phyloP scores from a whole-genome alignment of 2,113 vertebrate genomes.

The Gracilinanus agilis region DNA sequence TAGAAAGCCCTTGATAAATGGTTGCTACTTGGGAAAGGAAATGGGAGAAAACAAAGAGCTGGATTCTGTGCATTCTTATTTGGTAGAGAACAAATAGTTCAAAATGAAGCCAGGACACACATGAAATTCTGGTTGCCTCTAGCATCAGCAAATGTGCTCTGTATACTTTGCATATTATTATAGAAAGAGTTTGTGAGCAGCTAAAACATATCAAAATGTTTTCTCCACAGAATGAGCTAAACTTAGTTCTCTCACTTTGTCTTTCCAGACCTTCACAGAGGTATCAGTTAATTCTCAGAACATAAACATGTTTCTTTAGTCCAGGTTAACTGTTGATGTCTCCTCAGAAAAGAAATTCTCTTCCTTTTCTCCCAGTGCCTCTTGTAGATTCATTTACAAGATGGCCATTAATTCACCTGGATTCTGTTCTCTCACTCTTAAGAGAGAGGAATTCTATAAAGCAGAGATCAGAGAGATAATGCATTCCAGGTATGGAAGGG shows the following conservation, averaged over 20 bases:
- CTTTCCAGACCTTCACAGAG: background rate
- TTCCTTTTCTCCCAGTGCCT: background rate
- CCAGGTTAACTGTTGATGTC: background rate
- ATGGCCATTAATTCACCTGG: too few relatives aligned
- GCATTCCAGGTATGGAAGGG: too few relatives aligned
- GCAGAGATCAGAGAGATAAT: too few relatives aligned
- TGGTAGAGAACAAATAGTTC: background rate
- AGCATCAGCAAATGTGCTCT: background rate
- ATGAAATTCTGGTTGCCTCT: background rate
- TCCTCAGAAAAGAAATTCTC: background rate
- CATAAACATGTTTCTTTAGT: background rate
- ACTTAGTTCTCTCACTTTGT: background rate
- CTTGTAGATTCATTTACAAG: too few relatives aligned
- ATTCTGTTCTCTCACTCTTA: too few relatives aligned
- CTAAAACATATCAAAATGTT: background rate
- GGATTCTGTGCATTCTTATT: background rate
- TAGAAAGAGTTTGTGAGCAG: background rate
- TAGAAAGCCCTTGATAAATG: background rate
- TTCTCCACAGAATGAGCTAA: background rate
- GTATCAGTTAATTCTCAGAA: background rate
- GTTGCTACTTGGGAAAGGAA: background rate
- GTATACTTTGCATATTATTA: background rate
- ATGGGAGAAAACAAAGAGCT: background rate
- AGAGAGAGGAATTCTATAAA: too few relatives aligned
- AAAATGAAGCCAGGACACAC: background rate